Evolutionary conservation across 2,888 invertebrate species (phyloP).

Genomic region (Sinopyrophorus schimmeli): DNA sequence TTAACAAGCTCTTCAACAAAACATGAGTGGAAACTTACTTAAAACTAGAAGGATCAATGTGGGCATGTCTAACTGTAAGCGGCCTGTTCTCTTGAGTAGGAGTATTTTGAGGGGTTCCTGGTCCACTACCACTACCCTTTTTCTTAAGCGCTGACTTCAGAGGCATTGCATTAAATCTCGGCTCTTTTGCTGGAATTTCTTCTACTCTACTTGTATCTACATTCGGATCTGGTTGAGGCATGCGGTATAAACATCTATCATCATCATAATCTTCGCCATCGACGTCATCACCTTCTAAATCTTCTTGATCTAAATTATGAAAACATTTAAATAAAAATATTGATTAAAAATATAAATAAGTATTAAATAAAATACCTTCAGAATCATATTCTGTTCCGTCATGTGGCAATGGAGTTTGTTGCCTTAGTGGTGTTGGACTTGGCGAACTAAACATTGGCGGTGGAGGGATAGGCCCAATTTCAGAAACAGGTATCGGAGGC

Average conservation of each 20-base stretch:
- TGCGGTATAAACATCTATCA: slow-evolving; percentile 62
- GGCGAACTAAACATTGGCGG: slow-evolving; percentile 96
- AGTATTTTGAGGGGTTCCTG: slow-evolving; percentile 69
- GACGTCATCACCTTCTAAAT: slow-evolving; percentile 53
- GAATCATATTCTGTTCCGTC: slow-evolving; percentile 62
- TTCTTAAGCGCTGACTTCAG: slow-evolving; percentile 92
- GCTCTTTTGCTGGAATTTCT: slow-evolving; percentile 92
- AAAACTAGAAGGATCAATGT: slow-evolving; percentile 69
- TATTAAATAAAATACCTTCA: slow-evolving; percentile 58
- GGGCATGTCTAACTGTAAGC: slow-evolving; percentile 71
- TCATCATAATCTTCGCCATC: slow-evolving; percentile 71
- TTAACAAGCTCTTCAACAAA: neutral
- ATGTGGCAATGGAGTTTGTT: slow-evolving; percentile 52
- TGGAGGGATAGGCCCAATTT: slow-evolving; percentile 82
- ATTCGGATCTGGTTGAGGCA: slow-evolving; percentile 65
- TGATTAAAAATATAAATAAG: too few species aligned
- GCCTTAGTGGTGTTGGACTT: slow-evolving; percentile 69
- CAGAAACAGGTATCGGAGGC: slow-evolving; percentile 88
- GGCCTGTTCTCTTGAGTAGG: slow-evolving; percentile 73
- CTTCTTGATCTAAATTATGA: slow-evolving; percentile 48
- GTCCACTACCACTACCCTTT: slow-evolving; percentile 65
- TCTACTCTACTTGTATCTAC: slow-evolving; percentile 85
- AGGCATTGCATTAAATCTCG: slow-evolving; percentile 87
- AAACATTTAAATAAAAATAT: too few species aligned
- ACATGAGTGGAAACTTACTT: slow-evolving; percentile 66